phyloP scores from a whole-genome alignment of 2,113 vertebrate genomes.

The Actenoides hombroni region DNA sequence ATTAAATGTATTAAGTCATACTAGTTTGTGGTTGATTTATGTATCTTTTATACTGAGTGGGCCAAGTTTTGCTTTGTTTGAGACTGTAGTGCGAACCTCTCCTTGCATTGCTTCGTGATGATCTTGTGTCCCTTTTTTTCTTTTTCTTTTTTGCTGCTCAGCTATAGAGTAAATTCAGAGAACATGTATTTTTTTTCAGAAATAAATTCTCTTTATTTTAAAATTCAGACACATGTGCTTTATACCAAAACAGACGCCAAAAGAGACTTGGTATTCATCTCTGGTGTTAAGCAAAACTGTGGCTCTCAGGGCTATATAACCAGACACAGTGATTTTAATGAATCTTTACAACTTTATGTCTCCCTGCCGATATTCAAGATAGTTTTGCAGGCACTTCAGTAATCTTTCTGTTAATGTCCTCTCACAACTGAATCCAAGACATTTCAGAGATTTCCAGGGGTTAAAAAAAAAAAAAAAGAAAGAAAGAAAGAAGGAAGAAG shows the following conservation, averaged over 20 bases:
- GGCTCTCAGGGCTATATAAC: background rate
- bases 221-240: background rate
- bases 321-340: background rate
- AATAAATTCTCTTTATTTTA: constrained; percentile 60
- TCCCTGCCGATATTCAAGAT: background rate
- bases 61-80: background rate
- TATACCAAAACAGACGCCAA: background rate
- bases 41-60: background rate
- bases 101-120: background rate
- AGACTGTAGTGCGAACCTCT: background rate
- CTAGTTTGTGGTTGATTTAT: background rate
- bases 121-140: background rate
- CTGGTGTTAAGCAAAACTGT: background rate
- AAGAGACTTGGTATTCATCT: background rate
- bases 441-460: background rate
- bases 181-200: background rate
- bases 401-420: background rate
- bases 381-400: background rate
- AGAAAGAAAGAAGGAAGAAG: background rate
- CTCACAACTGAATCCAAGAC: background rate
- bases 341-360: background rate
- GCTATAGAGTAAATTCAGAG: background rate
- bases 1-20: background rate
- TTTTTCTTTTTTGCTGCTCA: background rate
- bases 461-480: background rate